Percentiles rank a stretch among this genome's conserved stretches.
These are phyloP conservation scores for Lycaena phlaeas DNA, from an alignment of 2,888 invertebrate genomes.

Conservation along the genomic window DNA sequence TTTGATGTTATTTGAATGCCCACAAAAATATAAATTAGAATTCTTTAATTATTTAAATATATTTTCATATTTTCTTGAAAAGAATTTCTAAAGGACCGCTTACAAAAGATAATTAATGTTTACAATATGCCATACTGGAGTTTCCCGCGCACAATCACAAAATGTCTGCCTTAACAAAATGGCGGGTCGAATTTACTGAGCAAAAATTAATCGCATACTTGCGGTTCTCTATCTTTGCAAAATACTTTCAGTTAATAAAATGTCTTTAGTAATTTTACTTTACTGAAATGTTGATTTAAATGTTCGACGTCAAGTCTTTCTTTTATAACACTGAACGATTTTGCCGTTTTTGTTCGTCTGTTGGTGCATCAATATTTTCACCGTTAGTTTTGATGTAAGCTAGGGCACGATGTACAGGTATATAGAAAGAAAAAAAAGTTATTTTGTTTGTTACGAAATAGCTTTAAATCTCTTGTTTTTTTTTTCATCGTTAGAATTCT, in stretches of 20 bases:
- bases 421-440: no score
- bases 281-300: not conserved
- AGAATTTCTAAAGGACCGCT: slow-evolving; percentile 3
- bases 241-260: not conserved
- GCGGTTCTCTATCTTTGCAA: not conserved
- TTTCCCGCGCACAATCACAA: slow-evolving; percentile 4
- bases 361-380: no score
- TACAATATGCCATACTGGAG: slow-evolving; percentile 2
- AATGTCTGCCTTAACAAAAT: slow-evolving; percentile 4
- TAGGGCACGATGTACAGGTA: no score
- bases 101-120: slow-evolving; percentile 8
- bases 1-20: not conserved
- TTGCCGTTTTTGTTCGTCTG: no score
- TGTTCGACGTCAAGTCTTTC: no score
- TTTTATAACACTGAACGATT: no score
- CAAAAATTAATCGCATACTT: not conserved
- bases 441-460: no score
- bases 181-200: not conserved
- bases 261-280: not conserved
- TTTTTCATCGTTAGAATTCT: no score
- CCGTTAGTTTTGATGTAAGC: no score
- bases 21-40: not conserved
- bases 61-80: slow-evolving; percentile 2
- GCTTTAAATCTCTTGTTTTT: no score
- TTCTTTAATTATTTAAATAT: slow-evolving; percentile 3